These are phyloP conservation scores for Hucho hucho DNA, from an alignment of 2,113 vertebrate species.

Conservation along the genomic window DNA sequence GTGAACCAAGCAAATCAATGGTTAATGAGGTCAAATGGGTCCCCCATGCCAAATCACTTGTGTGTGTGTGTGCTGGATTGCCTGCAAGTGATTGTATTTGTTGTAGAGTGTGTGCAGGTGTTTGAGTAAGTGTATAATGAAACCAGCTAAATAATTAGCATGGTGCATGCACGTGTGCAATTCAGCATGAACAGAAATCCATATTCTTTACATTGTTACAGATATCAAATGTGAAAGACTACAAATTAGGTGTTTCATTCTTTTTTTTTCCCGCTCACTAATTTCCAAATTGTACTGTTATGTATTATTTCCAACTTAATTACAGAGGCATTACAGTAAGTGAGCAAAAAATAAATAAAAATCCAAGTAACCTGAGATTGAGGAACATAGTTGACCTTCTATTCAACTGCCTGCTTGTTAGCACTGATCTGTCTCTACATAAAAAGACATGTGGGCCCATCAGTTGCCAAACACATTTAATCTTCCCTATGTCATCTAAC, in stretches of 20 bases:
- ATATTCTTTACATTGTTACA: too few relatives aligned
- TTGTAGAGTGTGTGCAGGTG: too few relatives aligned
- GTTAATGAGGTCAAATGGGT: not conserved
- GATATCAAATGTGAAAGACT: too few relatives aligned
- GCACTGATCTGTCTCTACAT: slow-evolving; percentile 27
- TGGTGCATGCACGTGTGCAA: too few relatives aligned
- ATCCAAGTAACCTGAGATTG: not conserved
- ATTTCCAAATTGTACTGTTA: not conserved
- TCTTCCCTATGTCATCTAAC: slow-evolving; percentile 47
- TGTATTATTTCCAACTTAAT: not conserved
- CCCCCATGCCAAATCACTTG: too few relatives aligned
- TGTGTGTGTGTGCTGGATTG: too few relatives aligned
- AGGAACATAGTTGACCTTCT: slow-evolving; percentile 15
- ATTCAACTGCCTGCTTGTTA: slow-evolving; percentile 37
- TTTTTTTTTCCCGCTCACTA: not conserved
- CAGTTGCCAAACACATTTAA: slow-evolving; percentile 52
- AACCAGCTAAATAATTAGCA: too few relatives aligned
- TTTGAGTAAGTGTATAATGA: too few relatives aligned
- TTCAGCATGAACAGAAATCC: slow-evolving; percentile 5
- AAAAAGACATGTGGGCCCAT: slow-evolving; percentile 32
- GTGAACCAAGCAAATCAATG: too few relatives aligned
- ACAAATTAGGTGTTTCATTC: not conserved
- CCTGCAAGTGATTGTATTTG: too few relatives aligned
- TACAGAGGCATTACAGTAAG: not conserved
- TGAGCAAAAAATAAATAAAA: not conserved